Evolutionary conservation across 1,140 invertebrate species (phyloP), one percentile per base, ranked within the genome.

Genomic region (Anagrus nilaparvatae): DNA sequence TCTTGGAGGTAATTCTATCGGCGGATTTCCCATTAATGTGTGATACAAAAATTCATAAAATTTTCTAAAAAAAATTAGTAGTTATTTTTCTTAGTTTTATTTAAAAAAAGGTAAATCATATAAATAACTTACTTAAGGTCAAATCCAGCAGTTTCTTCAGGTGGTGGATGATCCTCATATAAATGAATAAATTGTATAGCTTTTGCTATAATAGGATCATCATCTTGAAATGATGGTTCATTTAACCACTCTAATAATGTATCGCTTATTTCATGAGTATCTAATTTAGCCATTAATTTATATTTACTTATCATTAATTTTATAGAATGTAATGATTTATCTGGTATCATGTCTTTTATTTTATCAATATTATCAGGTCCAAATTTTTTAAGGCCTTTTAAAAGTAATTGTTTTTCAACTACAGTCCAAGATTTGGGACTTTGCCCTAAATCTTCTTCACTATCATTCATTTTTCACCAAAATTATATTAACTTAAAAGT

Each of bases 11-110:
- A 54, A 46, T 25, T 43, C 21, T 1, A 40, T 24, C 5, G 31
- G 23, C 5, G 30, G 3, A 19, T 48, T 34, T 6, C 38, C 47
- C 3, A 28, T 25, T 5, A 39, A 34, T 4, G 48, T 31, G 2
- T 44, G 41, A 47, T 58, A 52, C 37, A 59, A 33, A 36, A 51
- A 56, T 0, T 50, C 28, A 19, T 59, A 59, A 24, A 51, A 39
- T 45, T 45, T 40, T 23, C 56, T 59, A 31, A 4, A 53, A 52
- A 24, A 17, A 27, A 16, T n/a, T n/a, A n/a, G n/a, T n/a, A n/a
- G n/a, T n/a, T n/a, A n/a, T n/a, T n/a, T n/a, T n/a, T n/a, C n/a
- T n/a, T n/a, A n/a, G n/a, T n/a, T n/a, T n/a, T n/a, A 21, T 36
- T 3, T 17, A 37, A 20, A 13, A 8, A 28, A 5, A 27, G 34